Base-by-base conservation (phyloP, 2,797 vertebrate species). In the Meriones psammophilus region DNA sequence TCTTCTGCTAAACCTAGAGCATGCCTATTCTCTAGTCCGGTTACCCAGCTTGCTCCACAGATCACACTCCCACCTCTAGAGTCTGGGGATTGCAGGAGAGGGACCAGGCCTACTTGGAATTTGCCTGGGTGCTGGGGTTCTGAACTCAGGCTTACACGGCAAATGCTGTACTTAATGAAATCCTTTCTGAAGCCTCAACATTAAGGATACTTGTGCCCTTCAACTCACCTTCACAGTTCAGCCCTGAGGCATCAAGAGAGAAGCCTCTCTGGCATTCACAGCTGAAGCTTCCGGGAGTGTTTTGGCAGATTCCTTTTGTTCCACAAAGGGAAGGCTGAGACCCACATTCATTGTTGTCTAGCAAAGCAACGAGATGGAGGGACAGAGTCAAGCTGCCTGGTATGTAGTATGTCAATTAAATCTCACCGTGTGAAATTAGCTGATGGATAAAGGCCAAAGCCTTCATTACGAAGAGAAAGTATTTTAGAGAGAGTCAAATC, bases 321-420 rank as follows among this genome's bases (percentile, higher is more conserved):
- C 99, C 99, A 94, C 99, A 99, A 4, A 99, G 97, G 0, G 93
- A 98, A 50, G 98, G 97, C 86, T 99, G 98, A 71, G 98, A 98
- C 78, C 98, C 98, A 97, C 99, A 99, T 95, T 99, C 99, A 28
- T 99, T 99, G 94, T 99, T 99, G 97, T 99, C 99, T 99, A 98
- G 64, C 96, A 97, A 97, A 96, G 56, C 30, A 69, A 2, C 26
- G 76, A 86, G 28, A 87, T 15, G 60, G 88, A 50, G 22, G 50
- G 79, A 76, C 36, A 39, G 14, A 13, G 15, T 94, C 88, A 96
- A 10, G 6, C 54, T 81, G 88, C 26, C 68, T 26, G 58, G 3
- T 26, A 39, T 9, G 33, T 33, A 90, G 14, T 4, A 30, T 4
- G 5, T 18, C 36, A 73, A 10, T 58, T 76, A 33, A 39, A 77